Evolutionary conservation across 2,888 invertebrate genomes (phyloP).

Genomic region (Adineta ricciae): DNA sequence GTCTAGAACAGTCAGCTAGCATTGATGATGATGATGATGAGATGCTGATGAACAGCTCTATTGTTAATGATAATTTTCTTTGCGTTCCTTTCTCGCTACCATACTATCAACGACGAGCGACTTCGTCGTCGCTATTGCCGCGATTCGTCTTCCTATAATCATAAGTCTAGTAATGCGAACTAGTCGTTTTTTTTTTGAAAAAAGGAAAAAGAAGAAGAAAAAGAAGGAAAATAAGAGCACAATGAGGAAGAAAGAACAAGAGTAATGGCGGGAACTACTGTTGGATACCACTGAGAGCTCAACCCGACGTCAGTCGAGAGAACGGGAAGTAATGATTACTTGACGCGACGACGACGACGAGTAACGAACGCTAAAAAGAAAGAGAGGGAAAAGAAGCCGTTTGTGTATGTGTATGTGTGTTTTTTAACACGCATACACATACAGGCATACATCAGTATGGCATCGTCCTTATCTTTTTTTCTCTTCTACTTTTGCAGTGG

Average conservation of each 20-base stretch:
- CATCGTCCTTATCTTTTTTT: background rate
- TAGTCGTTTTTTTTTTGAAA: background rate
- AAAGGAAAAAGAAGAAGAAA: background rate
- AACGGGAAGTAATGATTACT: slow-evolving; percentile 9
- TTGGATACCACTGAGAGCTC: background rate
- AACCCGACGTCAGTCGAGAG: background rate
- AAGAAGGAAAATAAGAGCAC: background rate
- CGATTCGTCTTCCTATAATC: background rate
- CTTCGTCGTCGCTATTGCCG: background rate
- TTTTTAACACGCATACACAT: background rate
- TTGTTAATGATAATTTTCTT: slow-evolving; percentile 9
- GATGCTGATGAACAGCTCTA: slow-evolving; percentile 7
- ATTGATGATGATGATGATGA: background rate
- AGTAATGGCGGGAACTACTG: background rate
- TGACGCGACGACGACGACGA: background rate
- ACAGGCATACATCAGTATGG: background rate
- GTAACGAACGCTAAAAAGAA: background rate
- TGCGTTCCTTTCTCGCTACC: background rate
- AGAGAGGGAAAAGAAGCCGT: background rate
- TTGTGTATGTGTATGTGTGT: background rate
- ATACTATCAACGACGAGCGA: background rate
- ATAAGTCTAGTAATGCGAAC: slow-evolving; percentile 7
- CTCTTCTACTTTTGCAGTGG: background rate
- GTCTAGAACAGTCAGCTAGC: background rate
- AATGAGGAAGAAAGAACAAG: background rate